These are phyloP conservation scores for Drosophila melanogaster DNA, from an alignment of 1,140 invertebrate species.

Conservation along the genomic window DNA sequence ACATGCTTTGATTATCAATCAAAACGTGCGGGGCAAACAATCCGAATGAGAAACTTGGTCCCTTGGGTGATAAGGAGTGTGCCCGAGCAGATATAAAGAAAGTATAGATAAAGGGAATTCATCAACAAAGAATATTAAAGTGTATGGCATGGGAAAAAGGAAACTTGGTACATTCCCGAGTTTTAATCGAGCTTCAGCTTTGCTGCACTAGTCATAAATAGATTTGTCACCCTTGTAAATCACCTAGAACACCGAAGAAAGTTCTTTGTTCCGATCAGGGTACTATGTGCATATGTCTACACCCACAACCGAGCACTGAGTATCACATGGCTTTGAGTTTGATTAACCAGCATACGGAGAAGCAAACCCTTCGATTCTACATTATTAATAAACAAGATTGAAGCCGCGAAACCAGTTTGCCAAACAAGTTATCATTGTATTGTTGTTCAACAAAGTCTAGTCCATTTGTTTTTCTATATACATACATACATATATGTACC, in stretches of 20 bases:
- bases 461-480: constrained; percentile 35
- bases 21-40: constrained; percentile 11
- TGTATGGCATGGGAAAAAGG: neutral
- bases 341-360: neutral
- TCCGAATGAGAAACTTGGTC: constrained; percentile 6
- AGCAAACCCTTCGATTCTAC: constrained; percentile 23
- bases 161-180: constrained; percentile 7
- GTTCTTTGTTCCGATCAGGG: constrained; percentile 2
- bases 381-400: constrained; percentile 24
- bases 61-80: constrained; percentile 19
- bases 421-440: constrained; percentile 34
- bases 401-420: constrained; percentile 34
- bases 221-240: constrained; percentile 7
- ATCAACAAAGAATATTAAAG: constrained; percentile 6
- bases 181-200: too few relatives aligned
- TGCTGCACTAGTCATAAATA: neutral
- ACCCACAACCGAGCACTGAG: too few relatives aligned
- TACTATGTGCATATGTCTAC: neutral
- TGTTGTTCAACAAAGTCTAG: constrained; percentile 46
- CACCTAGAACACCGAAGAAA: neutral
- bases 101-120: constrained; percentile 3
- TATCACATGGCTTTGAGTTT: neutral
- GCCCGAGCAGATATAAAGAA: constrained; percentile 2
- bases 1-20: constrained; percentile 27
- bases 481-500: constrained; percentile 4